These are phyloP conservation scores for Drosophila subpulchrella DNA, from an alignment of 1,140 invertebrate species.

Conservation along the genomic window DNA sequence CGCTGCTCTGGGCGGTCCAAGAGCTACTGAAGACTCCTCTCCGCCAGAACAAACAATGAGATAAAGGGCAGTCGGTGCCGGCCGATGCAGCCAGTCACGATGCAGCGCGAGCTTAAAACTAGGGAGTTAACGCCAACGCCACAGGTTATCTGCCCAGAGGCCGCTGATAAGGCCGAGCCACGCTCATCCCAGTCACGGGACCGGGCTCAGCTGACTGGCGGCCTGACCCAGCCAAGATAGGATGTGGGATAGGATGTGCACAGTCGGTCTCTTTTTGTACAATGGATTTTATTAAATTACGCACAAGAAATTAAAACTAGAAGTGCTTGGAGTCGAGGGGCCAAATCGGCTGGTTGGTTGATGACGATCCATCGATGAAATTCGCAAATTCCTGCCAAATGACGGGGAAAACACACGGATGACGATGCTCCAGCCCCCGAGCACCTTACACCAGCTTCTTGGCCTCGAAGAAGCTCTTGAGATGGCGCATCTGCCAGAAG, in stretches of 20 bases:
- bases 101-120: constrained; percentile 40
- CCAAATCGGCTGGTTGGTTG: constrained; percentile 25
- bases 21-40: constrained; percentile 47
- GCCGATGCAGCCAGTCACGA: constrained; percentile 5
- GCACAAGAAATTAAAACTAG: constrained; percentile 75
- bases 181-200: constrained; percentile 72
- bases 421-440: neutral
- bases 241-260: neutral
- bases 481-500: constrained; percentile 99
- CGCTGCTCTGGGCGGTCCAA: constrained; percentile 30
- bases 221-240: constrained; percentile 41
- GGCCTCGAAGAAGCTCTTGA: constrained; percentile 99
- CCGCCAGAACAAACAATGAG: constrained; percentile 62
- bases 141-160: constrained; percentile 62
- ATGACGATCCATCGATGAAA: constrained; percentile 64
- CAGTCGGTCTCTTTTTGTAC: constrained; percentile 53
- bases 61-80: constrained; percentile 51
- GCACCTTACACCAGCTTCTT: constrained; percentile 97
- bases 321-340: constrained; percentile 51
- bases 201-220: constrained; percentile 49
- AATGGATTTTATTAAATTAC: constrained; percentile 82
- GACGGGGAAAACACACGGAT: constrained; percentile 36
- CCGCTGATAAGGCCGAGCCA: constrained; percentile 60
- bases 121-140: constrained; percentile 35
- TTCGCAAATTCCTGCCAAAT: constrained; percentile 52